Base-by-base conservation (phyloP, 2,888 invertebrate genomes). In the Trichopria drosophilae region DNA sequence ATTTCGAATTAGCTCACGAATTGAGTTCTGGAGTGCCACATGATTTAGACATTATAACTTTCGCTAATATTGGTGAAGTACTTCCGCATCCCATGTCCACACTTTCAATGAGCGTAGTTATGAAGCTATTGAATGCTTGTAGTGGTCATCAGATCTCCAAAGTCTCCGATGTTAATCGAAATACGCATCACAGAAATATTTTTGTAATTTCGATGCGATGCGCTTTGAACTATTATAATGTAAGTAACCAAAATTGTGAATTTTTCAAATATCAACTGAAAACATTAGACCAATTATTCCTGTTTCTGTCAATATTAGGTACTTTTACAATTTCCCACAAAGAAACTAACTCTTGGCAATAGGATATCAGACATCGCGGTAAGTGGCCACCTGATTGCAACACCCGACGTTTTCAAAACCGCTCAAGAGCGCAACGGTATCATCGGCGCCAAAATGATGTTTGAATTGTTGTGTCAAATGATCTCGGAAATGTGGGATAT, bases 1-100 rank as follows among this genome's bases (percentile, higher is more conserved):
- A 90, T 47, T 88, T 86, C 62, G 92, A 93, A 64, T 69, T 93
- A 22, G 75, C 82, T 4, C 90, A 90, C 65, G 93, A 93, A 73
- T 77, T 88, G 7, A 48, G 92, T 70, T 75, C 80, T 0, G 80
- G 88, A 0, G 73, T 85, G 3, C 79, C 85, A 65, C 79, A 83
- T 0, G 83, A 85, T 18, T 79, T 81, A n/a, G 86, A 87, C 53
- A 73, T 84, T 1, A 69, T 81, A 18, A 86, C 88, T 0, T 85
- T 84, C 54, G 88, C 86, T 6, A 92, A 92, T 68, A 80, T 84
- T 1, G 88, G 88, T 72, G 91, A 84, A 77, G 84, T 88, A 12
- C 68, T 86, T 37, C 86, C 86, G 0, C 82, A 82, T 26, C 82
- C 84, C 0, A 36, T 82, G 4, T 79, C 84, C 3, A 79, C 84